A percentile compares a stretch with the other conserved stretches of the same genome.
These are phyloP conservation scores for Rhopalosiphum padi DNA, from an alignment of 1,140 invertebrate genomes.

Conservation along the genomic window DNA sequence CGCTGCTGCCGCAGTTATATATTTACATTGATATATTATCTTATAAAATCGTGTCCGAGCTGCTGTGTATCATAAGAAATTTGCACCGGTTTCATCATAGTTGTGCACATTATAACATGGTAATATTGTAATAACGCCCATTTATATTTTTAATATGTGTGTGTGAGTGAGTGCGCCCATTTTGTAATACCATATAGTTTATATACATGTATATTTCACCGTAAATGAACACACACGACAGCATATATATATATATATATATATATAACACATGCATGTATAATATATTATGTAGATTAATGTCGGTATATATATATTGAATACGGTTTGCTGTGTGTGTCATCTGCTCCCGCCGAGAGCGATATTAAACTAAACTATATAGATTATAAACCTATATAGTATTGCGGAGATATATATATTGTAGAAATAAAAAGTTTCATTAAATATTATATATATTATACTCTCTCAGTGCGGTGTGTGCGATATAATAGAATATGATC, in stretches of 20 bases:
- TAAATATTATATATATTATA: not conserved
- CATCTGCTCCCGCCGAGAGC: not conserved
- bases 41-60: not conserved
- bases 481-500: too few relatives aligned
- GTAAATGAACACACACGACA: not conserved
- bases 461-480: not conserved
- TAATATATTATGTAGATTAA: not conserved
- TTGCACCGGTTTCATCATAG: conserved; percentile 11
- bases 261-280: too few relatives aligned
- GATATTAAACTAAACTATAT: not conserved
- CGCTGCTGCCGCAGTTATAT: not conserved
- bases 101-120: not conserved
- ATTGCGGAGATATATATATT: not conserved
- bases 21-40: conserved; percentile 17
- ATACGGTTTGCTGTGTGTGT: not conserved
- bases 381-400: not conserved
- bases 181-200: not conserved
- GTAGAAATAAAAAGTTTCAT: not conserved
- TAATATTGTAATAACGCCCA: not conserved
- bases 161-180: not conserved
- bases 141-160: not conserved
- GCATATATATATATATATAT: not conserved
- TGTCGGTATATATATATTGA: not conserved
- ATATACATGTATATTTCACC: not conserved
- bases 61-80: not conserved